Conservation (phyloP, 1,140 invertebrate genomes). For the Yoshiicerus persimilis region DNA sequence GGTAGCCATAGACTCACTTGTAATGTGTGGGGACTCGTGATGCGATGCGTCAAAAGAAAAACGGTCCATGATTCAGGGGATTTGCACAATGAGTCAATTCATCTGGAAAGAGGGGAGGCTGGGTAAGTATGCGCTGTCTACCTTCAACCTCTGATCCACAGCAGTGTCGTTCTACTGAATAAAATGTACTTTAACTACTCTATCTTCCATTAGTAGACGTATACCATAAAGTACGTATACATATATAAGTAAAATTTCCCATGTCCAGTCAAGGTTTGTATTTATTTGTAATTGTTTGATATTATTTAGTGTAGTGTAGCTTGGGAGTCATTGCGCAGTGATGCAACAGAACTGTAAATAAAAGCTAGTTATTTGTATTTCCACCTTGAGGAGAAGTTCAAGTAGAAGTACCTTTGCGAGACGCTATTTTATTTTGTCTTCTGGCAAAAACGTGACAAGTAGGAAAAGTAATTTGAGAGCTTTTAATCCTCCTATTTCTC, state of each 20-base stretch:
- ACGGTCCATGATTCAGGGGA: conserved; percentile 40
- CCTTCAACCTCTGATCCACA: neutral
- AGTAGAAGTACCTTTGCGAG: neutral
- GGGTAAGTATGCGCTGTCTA: neutral
- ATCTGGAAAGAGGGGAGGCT: conserved; percentile 41
- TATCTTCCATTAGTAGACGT: neutral
- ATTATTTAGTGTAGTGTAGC: too few species aligned
- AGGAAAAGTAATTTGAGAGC: neutral
- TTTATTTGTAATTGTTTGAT: neutral
- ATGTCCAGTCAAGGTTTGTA: neutral
- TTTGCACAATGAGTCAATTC: conserved; percentile 41
- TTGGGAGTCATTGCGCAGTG: neutral
- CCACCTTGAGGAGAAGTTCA: neutral
- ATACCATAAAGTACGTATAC: neutral
- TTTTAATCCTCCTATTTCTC: conserved; percentile 14
- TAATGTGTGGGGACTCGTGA: conserved; percentile 5
- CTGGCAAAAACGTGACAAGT: neutral
- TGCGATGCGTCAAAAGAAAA: conserved; percentile 30
- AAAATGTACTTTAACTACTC: neutral
- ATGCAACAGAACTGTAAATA: neutral
- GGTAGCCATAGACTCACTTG: conserved; percentile 29
- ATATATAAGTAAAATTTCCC: neutral
- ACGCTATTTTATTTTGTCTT: neutral
- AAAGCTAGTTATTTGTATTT: neutral
- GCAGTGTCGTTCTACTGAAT: neutral